These are phyloP conservation scores for Varanus komodoensis DNA, from an alignment of 2,113 vertebrate species.

Conservation along the genomic window DNA sequence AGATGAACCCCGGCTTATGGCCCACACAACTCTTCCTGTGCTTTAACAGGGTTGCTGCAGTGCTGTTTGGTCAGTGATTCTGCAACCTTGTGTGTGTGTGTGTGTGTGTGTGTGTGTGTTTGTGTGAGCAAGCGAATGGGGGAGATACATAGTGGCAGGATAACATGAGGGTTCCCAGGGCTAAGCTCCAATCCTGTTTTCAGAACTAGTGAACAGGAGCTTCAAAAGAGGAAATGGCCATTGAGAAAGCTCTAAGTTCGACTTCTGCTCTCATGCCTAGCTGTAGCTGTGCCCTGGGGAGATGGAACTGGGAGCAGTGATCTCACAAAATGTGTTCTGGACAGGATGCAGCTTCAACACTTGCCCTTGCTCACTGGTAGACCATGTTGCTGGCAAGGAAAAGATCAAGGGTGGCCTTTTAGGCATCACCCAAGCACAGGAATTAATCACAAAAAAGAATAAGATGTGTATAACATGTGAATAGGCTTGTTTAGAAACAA, in stretches of 20 bases:
- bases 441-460: no score
- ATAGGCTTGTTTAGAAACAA: no score
- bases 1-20: no score
- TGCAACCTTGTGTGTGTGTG: neutral
- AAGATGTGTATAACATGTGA: no score
- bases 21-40: no score
- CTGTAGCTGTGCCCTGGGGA: neutral
- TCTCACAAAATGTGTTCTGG: neutral
- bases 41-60: neutral
- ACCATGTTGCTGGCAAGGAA: no score
- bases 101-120: no score
- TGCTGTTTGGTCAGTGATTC: neutral
- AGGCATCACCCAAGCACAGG: no score
- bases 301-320: neutral
- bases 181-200: neutral
- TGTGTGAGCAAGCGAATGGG: no score
- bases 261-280: neutral
- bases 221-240: neutral
- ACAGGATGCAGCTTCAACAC: no score
- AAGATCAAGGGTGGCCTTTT: no score
- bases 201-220: neutral
- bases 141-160: neutral
- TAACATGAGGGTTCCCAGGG: neutral
- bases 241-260: no score
- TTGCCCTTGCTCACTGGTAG: neutral